Evolutionary conservation across 2,113 vertebrate species (phyloP).

Genomic region (Cygnus atratus): DNA sequence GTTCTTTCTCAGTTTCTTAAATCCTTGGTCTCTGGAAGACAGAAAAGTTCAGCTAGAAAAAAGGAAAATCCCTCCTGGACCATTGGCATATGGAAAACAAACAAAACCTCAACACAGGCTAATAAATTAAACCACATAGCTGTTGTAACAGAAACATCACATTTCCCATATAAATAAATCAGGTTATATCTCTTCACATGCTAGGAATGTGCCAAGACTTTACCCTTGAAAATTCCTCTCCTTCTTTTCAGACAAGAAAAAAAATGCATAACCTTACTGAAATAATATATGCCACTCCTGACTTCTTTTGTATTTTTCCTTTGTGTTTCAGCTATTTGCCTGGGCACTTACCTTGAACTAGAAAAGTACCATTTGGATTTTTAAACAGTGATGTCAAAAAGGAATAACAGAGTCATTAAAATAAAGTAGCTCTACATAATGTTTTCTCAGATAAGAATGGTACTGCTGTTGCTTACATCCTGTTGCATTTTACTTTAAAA

Average conservation of each 20-base stretch:
- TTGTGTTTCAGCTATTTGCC: not conserved
- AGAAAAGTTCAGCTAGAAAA: not conserved
- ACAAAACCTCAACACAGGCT: not conserved
- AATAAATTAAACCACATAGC: not conserved
- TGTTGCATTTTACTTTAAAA: conserved; percentile 7
- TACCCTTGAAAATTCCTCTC: not conserved
- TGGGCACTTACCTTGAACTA: not conserved
- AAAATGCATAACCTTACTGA: not conserved
- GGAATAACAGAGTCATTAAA: not conserved
- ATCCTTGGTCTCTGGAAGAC: not conserved
- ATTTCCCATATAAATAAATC: not conserved
- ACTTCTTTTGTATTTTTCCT: not conserved
- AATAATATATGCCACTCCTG: not conserved
- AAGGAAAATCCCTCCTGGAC: not conserved
- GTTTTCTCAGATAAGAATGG: not conserved
- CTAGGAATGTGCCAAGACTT: not conserved
- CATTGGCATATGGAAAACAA: not conserved
- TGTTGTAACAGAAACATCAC: not conserved
- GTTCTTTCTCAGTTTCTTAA: not conserved
- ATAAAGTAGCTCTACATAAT: not conserved
- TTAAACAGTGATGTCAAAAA: conserved; percentile 22
- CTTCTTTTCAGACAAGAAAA: not conserved
- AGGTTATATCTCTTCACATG: not conserved
- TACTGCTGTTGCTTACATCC: not conserved
- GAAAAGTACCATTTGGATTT: not conserved